Evolutionary conservation across 2,888 invertebrate genomes (phyloP).

Genomic region (Spodoptera littoralis): DNA sequence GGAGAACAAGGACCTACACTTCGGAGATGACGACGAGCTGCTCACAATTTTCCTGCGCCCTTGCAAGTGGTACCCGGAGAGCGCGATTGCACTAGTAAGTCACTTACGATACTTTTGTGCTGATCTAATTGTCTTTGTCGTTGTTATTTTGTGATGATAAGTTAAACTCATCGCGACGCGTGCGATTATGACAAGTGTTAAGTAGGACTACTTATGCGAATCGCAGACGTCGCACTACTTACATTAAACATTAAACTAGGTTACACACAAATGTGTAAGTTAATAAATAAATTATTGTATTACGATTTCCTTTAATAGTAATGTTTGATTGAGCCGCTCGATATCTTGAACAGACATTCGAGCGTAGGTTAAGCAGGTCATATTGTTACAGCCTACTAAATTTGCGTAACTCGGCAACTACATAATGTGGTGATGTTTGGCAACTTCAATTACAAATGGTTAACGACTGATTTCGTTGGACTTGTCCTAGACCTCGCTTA

Average conservation of each 20-base stretch:
- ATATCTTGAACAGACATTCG: conserved; percentile 28
- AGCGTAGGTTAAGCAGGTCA: conserved; percentile 54
- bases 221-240: not conserved
- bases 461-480: conserved; percentile 62
- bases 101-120: not conserved
- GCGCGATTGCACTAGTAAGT: conserved; percentile 93
- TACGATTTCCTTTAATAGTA: conserved; percentile 3
- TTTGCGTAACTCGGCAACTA: conserved; percentile 63
- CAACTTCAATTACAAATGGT: conserved; percentile 63
- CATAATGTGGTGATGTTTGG: conserved; percentile 59
- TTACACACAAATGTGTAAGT: conserved; percentile 2
- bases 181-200: conserved; percentile 15
- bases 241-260: not conserved
- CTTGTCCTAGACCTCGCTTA: conserved; percentile 68
- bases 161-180: too few species aligned
- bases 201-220: conserved; percentile 9
- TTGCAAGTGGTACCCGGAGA: conserved; percentile 95
- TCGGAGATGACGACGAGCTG: conserved; percentile 93
- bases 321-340: conserved; percentile 13
- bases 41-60: conserved; percentile 94
- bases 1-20: conserved; percentile 91
- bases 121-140: too few species aligned
- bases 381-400: conserved; percentile 67
- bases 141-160: too few species aligned
- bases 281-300: not conserved